A percentile compares a stretch with the other conserved stretches of the same genome.
These are phyloP conservation scores for Kryptolebias marmoratus DNA, from an alignment of 2,113 vertebrate species.

Conservation along the genomic window DNA sequence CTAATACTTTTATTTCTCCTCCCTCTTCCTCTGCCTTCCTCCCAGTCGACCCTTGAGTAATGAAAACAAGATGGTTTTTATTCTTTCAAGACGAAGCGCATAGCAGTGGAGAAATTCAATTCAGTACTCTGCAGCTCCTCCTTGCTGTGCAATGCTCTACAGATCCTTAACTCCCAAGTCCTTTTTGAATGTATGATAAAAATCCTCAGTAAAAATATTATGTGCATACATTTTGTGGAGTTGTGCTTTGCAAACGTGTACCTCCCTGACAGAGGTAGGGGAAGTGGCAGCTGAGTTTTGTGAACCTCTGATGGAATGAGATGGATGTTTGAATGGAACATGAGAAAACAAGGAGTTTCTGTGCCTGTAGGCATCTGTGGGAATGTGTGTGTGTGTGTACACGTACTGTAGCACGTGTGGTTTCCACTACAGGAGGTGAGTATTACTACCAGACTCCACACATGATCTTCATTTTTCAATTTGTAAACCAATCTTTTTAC, in stretches of 20 bases:
- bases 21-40: constrained; percentile 25
- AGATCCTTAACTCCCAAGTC: constrained; percentile 66
- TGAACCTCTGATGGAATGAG: constrained; percentile 18
- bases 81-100: constrained; percentile 57
- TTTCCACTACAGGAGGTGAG: constrained; percentile 45
- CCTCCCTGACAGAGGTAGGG: constrained; percentile 7
- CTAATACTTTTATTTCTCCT: constrained; percentile 53
- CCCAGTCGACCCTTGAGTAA: constrained; percentile 61
- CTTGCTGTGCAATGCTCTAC: constrained; percentile 45
- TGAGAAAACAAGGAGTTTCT: constrained; percentile 9
- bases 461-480: constrained; percentile 85
- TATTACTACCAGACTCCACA: constrained; percentile 70
- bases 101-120: constrained; percentile 54
- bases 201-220: constrained; percentile 69
- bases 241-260: constrained; percentile 30
- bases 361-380: constrained; percentile 9
- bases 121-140: constrained; percentile 39
- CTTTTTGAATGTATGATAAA: constrained; percentile 75
- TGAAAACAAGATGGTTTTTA: constrained; percentile 82
- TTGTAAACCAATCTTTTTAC: constrained; percentile 81
- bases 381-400: constrained; percentile 21
- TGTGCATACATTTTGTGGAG: constrained; percentile 40
- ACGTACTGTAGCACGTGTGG: constrained; percentile 37
- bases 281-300: constrained; percentile 23
- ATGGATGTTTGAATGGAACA: constrained; percentile 27